Conservation (phyloP, 2,113 vertebrate species). For the Cairina moschata region DNA sequence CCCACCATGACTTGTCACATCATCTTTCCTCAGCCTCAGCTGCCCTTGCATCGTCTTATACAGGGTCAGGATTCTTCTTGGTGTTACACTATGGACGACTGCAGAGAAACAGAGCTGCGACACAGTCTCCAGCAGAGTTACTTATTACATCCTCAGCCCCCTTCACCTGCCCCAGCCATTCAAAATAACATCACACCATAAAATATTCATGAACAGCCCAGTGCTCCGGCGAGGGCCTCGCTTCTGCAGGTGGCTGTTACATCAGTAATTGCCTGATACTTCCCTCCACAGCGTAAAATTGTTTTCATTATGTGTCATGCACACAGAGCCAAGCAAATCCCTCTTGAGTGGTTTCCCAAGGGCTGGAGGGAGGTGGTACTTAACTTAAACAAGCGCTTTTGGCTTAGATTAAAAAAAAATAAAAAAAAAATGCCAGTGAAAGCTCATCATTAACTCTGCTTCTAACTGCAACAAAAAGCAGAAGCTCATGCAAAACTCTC, state of each 20-base stretch:
- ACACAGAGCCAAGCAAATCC: conserved; percentile 96
- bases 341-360: conserved; percentile 96
- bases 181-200: conserved; percentile 97
- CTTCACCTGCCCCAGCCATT: conserved; percentile 96
- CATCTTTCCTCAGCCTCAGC: conserved; percentile 87
- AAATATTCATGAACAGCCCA: conserved; percentile 96
- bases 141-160: conserved; percentile 90
- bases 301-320: conserved; percentile 99
- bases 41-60: conserved; percentile 79
- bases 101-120: conserved; percentile 91
- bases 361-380: conserved; percentile 94
- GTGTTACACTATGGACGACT: conserved; percentile 93
- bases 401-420: conserved; percentile 80
- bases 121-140: conserved; percentile 98
- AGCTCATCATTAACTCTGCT: conserved; percentile 98
- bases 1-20: conserved; percentile 94
- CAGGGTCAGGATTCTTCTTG: conserved; percentile 92
- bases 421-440: conserved; percentile 78
- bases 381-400: conserved; percentile 96
- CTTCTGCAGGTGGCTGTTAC: conserved; percentile 99
- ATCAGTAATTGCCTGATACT: conserved; percentile 98
- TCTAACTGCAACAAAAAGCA: conserved; percentile 89
- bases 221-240: conserved; percentile 81
- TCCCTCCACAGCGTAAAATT: conserved; percentile 98
- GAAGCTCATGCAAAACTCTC: conserved; percentile 89